Percentiles rank a stretch among this genome's conserved stretches.
Evolutionary conservation across 2,888 invertebrate genomes (phyloP).

Genomic region (Lycocerus yunnanus): DNA sequence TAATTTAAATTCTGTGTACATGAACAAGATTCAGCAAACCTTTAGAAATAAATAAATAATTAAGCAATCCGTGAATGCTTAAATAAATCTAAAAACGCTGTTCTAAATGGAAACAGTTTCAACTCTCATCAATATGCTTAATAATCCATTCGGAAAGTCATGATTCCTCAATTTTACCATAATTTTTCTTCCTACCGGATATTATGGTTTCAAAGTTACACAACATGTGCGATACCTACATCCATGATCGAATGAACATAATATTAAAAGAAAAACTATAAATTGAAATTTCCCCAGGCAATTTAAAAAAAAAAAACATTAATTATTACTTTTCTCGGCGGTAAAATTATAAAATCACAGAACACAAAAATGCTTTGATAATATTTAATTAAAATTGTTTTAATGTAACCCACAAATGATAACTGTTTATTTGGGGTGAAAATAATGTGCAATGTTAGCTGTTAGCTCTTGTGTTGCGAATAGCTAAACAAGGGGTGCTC

Average conservation of each 20-base stretch:
- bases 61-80: background rate
- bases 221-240: background rate
- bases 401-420: background rate
- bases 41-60: background rate
- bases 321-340: background rate
- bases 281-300: background rate
- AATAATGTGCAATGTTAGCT: conserved; percentile 7
- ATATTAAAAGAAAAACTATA: background rate
- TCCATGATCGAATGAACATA: no score
- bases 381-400: background rate
- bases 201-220: background rate
- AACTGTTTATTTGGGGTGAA: conserved; percentile 1
- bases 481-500: conserved; percentile 1
- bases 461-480: conserved; percentile 3
- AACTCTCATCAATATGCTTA: background rate
- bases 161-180: background rate
- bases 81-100: background rate
- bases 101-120: background rate
- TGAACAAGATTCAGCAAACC: background rate
- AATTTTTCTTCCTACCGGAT: background rate
- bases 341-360: background rate
- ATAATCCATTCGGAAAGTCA: background rate
- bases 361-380: background rate
- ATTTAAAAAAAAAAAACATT: background rate
- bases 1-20: background rate